Base-by-base conservation (phyloP, 1,140 invertebrate species). In the Pseudomyrmex dendroicus region DNA sequence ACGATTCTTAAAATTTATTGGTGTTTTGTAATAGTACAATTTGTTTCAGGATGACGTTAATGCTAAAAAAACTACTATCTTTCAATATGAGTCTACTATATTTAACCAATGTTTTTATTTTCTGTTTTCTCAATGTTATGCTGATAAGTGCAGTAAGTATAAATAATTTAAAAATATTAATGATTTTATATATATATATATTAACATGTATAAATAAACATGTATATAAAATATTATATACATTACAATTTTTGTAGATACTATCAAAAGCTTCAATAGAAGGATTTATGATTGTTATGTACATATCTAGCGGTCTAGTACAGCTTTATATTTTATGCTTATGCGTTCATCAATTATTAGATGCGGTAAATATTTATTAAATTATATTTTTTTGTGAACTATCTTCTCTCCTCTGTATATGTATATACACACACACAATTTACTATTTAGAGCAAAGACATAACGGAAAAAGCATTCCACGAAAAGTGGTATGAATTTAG, bases 261-360 rank as follows among this genome's bases (percentile, higher is more conserved):
- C 2, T n/a, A 48, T 22, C 67, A 1, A 8, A 48, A 0, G 12
- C n/a, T 0, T 9, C 74, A 9, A 70, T 82, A 5, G 76, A 82
- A 35, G 84, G 64, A 25, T 54, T 5, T 56, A 13, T 80, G 3
- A 20, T 86, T 50, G 7, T 78, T 5, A n/a, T 76, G 3, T 87
- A 87, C 46, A 15, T 76, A 0, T 3, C 68, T n/a, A 85, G 83
- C 12, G 78, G 77, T 0, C 10, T 87, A 10, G 64, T 84, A 4
- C 89, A 90, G 72, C 70, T 90, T 15, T 90, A 89, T 35, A 77
- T 90, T 35, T 35, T 90, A 0, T 90, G 89, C 48, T 90, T 70
- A 0, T 89, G 82, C 13, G 63, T 88, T 15, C 89, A 90, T 62
- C 66, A 84, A 25, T 80, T 90, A 61, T 17, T 90, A 35, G 89